Percentiles rank a stretch among this genome's conserved stretches.
Evolutionary conservation across 1,140 invertebrate species (phyloP).

Genomic region (Augochlora pura): DNA sequence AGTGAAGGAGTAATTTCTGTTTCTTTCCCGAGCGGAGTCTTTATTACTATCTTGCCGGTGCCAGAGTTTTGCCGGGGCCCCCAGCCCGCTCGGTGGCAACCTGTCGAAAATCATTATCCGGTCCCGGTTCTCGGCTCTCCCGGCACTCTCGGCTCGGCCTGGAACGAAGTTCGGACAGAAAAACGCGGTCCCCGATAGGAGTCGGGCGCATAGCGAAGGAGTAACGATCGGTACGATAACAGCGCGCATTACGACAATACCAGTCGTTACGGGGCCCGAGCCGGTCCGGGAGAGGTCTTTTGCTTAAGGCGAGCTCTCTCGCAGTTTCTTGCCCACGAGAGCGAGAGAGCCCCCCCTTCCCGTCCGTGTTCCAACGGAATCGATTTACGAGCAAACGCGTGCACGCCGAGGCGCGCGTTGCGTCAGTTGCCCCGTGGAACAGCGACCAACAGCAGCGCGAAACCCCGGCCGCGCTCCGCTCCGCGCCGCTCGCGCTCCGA

Average conservation of each 20-base stretch:
- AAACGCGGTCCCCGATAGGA: constrained; percentile 25
- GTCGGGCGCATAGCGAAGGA: constrained; percentile 5
- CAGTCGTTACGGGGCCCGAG: constrained; percentile 49
- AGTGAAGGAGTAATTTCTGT: background rate
- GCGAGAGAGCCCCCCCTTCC: no score
- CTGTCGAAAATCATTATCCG: constrained; percentile 9
- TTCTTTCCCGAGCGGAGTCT: background rate
- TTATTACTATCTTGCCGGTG: background rate
- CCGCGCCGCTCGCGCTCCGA: constrained; percentile 20
- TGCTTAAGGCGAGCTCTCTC: constrained; percentile 57
- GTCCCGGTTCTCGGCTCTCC: background rate
- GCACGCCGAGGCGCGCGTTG: constrained; percentile 42
- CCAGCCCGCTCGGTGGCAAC: background rate
- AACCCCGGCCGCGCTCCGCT: background rate
- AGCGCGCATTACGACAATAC: constrained; percentile 59
- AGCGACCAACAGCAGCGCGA: constrained; percentile 13
- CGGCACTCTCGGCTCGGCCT: background rate
- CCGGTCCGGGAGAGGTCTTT: constrained; percentile 42
- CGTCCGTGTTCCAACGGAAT: constrained; percentile 56
- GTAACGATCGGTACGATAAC: constrained; percentile 58
- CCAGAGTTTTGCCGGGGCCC: background rate
- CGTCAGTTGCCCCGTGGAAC: constrained; percentile 41
- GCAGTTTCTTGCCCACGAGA: constrained; percentile 52
- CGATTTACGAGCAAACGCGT: constrained; percentile 64
- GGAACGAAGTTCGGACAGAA: background rate